Evolutionary conservation across 2,888 invertebrate species (phyloP).

Genomic region (Campoletis raptor): DNA sequence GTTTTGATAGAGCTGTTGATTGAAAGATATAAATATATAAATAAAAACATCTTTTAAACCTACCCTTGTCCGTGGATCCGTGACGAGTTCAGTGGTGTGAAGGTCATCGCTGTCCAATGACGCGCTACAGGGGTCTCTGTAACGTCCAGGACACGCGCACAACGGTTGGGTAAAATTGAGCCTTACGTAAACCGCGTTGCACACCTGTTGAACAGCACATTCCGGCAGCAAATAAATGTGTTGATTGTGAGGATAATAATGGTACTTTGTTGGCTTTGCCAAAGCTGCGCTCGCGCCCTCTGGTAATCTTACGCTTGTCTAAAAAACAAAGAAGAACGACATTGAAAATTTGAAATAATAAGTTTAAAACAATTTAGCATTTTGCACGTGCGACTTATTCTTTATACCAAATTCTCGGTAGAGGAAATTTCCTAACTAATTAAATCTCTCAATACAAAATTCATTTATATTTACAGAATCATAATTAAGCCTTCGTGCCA

Average conservation of each 20-base stretch:
- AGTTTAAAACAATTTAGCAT: neutral
- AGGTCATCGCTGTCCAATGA: slow-evolving; percentile 95
- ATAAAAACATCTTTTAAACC: neutral
- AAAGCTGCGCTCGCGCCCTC: slow-evolving; percentile 85
- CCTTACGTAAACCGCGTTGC: slow-evolving; percentile 96
- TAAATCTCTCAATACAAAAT: too few species aligned
- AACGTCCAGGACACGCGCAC: slow-evolving; percentile 95
- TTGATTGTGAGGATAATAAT: slow-evolving; percentile 97
- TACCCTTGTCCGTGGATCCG: slow-evolving; percentile 94
- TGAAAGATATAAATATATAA: neutral
- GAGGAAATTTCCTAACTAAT: neutral
- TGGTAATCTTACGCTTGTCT: slow-evolving; percentile 86
- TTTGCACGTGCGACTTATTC: neutral
- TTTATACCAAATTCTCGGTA: neutral
- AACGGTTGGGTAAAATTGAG: slow-evolving; percentile 96
- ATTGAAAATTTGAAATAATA: neutral
- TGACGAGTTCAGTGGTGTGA: slow-evolving; percentile 95
- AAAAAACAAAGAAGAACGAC: slow-evolving; percentile 44
- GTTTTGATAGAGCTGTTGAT: neutral
- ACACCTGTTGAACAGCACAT: slow-evolving; percentile 97
- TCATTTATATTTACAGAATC: too few species aligned
- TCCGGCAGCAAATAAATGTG: slow-evolving; percentile 96
- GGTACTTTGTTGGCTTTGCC: slow-evolving; percentile 96
- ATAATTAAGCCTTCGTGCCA: too few species aligned
- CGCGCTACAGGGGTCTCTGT: slow-evolving; percentile 96